Evolutionary conservation across 2,888 invertebrate species (phyloP).

Genomic region (Limulus polyphemus): DNA sequence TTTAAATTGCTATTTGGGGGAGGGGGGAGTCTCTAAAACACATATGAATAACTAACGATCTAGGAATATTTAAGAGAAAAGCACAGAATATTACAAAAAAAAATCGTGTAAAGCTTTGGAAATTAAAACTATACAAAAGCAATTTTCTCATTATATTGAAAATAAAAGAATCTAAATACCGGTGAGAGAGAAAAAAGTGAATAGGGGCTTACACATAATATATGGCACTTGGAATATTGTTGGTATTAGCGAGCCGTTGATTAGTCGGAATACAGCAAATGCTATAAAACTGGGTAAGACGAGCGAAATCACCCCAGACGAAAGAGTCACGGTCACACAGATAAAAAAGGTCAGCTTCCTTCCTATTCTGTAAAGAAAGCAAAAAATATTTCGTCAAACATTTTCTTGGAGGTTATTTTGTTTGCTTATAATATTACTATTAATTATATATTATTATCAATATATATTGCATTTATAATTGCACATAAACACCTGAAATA

Average conservation of each 20-base stretch:
- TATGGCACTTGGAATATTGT: conserved; percentile 18
- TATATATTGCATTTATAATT: too few species aligned
- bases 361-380: conserved; percentile 17
- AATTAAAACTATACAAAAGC: too few species aligned
- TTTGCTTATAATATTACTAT: too few species aligned
- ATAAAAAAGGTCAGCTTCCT: conserved; percentile 13
- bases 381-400: not conserved
- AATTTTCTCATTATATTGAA: too few species aligned
- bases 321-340: conserved; percentile 8
- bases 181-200: too few species aligned
- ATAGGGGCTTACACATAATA: conserved; percentile 19
- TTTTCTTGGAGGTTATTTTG: too few species aligned
- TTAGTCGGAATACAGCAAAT: conserved; percentile 12
- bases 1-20: too few species aligned
- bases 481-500: too few species aligned
- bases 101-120: not conserved
- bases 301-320: conserved; percentile 12
- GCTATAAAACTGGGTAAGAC: conserved; percentile 12
- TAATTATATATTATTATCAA: too few species aligned
- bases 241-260: conserved; percentile 17
- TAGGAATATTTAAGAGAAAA: not conserved
- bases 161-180: too few species aligned
- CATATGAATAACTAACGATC: too few species aligned
- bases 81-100: not conserved
- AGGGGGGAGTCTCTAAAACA: too few species aligned